These are phyloP conservation scores for Paelopatides confundens DNA, from an alignment of 53 echinoderm and acorn worm genomes.

Conservation along the genomic window DNA sequence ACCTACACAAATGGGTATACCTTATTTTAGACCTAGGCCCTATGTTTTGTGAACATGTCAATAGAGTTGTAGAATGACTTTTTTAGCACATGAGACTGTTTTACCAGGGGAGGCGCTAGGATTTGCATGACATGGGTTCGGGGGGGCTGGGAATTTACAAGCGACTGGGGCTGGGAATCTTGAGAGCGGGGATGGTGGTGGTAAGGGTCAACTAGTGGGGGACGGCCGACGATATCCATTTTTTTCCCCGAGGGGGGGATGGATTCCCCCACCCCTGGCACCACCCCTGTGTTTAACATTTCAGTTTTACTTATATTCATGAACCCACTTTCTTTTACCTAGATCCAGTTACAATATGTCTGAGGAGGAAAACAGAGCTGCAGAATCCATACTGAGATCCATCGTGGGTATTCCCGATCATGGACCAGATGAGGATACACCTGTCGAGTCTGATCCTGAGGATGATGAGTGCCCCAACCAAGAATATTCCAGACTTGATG, in stretches of 20 bases:
- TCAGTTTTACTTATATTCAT: background rate
- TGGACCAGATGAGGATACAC: background rate
- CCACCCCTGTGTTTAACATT: too few species aligned
- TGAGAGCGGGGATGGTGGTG: too few species aligned
- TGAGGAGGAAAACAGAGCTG: background rate
- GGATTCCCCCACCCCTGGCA: too few species aligned
- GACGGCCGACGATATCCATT: too few species aligned
- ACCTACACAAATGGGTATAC: background rate
- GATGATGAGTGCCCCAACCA: background rate
- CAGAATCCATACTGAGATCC: background rate
- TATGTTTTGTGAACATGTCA: background rate
- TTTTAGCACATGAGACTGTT: too few species aligned
- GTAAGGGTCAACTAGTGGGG: too few species aligned
- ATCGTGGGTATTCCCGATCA: background rate
- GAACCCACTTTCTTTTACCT: background rate
- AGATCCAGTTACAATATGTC: background rate
- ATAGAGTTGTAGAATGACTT: background rate
- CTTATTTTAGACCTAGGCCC: background rate
- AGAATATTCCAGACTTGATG: background rate
- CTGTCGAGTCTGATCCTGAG: conserved; percentile 12
- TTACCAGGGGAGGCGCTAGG: too few species aligned
- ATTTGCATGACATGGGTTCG: too few species aligned
- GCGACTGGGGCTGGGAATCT: too few species aligned
- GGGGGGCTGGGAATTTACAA: too few species aligned
- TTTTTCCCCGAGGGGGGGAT: too few species aligned